phyloP scores from a whole-genome alignment of 2,113 vertebrate genomes.

The Gadus macrocephalus region DNA sequence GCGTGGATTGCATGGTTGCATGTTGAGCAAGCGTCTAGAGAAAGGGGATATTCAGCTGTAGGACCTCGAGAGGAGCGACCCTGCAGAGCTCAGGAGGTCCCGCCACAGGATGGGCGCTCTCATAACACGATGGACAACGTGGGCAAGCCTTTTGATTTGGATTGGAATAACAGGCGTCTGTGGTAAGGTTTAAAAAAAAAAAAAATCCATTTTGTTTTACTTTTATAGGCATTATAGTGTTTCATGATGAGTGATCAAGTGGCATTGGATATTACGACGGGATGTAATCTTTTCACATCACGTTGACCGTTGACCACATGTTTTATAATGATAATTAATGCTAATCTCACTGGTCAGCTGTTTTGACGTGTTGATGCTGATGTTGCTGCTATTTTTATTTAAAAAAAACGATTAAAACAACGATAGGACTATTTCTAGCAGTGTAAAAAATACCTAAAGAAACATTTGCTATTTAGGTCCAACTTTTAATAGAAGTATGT shows the following conservation, averaged over 20 bases:
- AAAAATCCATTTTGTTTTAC: not conserved
- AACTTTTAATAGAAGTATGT: too few species aligned
- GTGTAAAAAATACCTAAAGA: too few species aligned
- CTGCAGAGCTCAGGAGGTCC: constrained; percentile 16
- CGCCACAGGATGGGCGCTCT: constrained; percentile 53
- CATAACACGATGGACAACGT: constrained; percentile 19
- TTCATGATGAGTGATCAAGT: not conserved
- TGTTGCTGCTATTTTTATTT: too few species aligned
- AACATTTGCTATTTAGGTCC: too few species aligned
- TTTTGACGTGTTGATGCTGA: too few species aligned
- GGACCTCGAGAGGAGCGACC: not conserved
- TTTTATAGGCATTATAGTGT: not conserved
- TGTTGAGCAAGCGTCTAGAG: too few species aligned
- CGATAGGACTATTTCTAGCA: too few species aligned
- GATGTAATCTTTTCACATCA: not conserved
- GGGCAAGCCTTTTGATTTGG: constrained; percentile 30
- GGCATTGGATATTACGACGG: not conserved
- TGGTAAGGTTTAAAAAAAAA: constrained; percentile 17
- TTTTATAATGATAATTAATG: not conserved
- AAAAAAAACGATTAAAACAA: too few species aligned
- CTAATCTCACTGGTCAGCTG: not conserved
- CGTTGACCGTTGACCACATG: not conserved
- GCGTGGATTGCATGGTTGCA: too few species aligned
- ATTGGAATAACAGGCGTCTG: constrained; percentile 27
- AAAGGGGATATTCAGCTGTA: too few species aligned